phyloP scores from a whole-genome alignment of 53 echinoderm and acorn worm species.

The Holothuria scabra region DNA sequence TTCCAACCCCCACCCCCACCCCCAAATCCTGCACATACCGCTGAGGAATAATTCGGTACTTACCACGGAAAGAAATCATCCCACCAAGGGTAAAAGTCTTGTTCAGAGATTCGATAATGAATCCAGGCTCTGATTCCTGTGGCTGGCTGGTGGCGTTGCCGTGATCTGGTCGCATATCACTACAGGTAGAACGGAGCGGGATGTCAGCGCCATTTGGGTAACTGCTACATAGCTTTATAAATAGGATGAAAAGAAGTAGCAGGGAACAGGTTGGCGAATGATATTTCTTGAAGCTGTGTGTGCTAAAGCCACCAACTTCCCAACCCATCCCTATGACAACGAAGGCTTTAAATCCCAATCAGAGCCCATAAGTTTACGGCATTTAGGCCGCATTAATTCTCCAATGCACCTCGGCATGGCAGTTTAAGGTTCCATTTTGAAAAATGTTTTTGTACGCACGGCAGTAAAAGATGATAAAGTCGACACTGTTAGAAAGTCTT shows the following conservation, averaged over 20 bases:
- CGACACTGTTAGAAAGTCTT: too few relatives aligned
- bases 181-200: neutral
- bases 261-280: neutral
- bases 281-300: constrained; percentile 17
- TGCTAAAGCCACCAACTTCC: constrained; percentile 11
- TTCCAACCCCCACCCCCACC: too few relatives aligned
- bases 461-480: too few relatives aligned
- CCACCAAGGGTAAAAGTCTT: neutral
- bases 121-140: neutral
- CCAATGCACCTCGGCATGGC: neutral
- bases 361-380: constrained; percentile 2
- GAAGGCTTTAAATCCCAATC: neutral
- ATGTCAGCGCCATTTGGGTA: neutral
- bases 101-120: neutral
- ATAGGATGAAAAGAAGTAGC: neutral
- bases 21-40: too few relatives aligned
- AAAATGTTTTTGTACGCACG: too few relatives aligned
- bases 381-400: neutral
- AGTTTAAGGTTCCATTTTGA: constrained; percentile 8
- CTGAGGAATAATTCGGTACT: too few relatives aligned
- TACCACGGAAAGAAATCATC: neutral
- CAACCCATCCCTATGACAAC: constrained; percentile 27
- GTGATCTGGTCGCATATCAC: neutral
- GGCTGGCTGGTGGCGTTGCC: neutral
- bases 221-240: neutral